Evolutionary conservation across 2,797 vertebrate genomes (phyloP), one percentile per base, ranked within the genome.

Genomic region (Aldrovandia affinis): DNA sequence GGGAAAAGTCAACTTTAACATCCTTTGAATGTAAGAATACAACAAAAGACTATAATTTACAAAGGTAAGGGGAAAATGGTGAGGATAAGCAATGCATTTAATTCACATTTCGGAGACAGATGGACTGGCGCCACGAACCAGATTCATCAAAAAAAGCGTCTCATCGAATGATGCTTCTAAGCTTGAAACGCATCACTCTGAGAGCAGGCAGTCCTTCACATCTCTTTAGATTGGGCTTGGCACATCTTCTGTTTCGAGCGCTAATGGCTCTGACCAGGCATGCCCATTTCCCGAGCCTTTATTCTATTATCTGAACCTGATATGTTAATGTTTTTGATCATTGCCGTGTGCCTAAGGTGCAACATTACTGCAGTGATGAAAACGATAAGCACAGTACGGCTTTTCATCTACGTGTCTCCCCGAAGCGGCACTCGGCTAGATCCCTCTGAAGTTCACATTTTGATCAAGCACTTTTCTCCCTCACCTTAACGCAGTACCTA

Each of bases 241-340:
- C 25, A 77, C 28, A 20, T 77, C 12, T 14, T 33, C 15, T 33
- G 15, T 39, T 44, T 44, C 36, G 54, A 50, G 7, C 54, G 20
- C 5, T 59, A 54, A 50, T 20, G 39, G 30, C 77, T 33, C 52
- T 47, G 42, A 77, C 39, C 25, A 47, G 22, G 42, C 73, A 47
- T 44, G 25, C 42, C 73, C 22, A 77, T 77, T 77, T 77, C 47
- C 39, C 44, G 39, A 77, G 42, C 20, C n/a, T 28, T 77, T 77
- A 47, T 77, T 77, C 73, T 47, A 77, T 77, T 44, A 47, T 47
- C 25, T 77, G 73, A 44, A 77, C 39, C 36, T 77, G 73, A 25
- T 77, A 47, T 77, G 73, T 47, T 77, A 77, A 77, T 77, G 73
- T 47, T 44, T 44, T 44, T 77, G 39, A 77, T 77, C 73, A 77